phyloP scores from a whole-genome alignment of 2,113 vertebrate genomes.

The Nerophis ophidion region DNA sequence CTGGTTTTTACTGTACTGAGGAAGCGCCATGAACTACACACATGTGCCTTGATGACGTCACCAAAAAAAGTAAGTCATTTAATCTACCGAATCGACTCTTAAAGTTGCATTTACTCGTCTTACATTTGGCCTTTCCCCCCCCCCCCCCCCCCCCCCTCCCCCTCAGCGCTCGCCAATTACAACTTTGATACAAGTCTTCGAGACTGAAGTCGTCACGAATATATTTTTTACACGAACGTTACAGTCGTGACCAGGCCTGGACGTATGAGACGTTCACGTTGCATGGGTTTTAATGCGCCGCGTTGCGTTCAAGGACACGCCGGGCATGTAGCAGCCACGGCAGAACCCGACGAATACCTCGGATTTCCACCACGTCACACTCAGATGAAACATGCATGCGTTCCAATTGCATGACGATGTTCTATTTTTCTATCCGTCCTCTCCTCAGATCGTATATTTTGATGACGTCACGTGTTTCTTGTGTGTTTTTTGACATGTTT shows the following conservation, averaged over 20 bases:
- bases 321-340: conserved; percentile 68
- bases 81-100: conserved; percentile 15
- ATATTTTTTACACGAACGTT: too few relatives aligned
- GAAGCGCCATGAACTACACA: conserved; percentile 1
- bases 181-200: conserved; percentile 6
- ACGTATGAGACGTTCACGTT: conserved; percentile 42
- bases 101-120: not conserved
- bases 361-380: conserved; percentile 44
- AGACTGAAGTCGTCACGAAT: too few relatives aligned
- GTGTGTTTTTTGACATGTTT: conserved; percentile 16
- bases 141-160: too few relatives aligned
- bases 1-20: too few relatives aligned
- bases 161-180: conserved; percentile 27
- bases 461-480: conserved; percentile 48
- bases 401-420: conserved; percentile 65
- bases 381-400: conserved; percentile 51
- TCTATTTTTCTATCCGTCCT: conserved; percentile 64
- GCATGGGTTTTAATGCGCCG: conserved; percentile 61
- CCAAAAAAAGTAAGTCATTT: conserved; percentile 24
- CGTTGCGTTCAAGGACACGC: conserved; percentile 58
- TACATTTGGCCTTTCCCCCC: conserved; percentile 11
- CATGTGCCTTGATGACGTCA: conserved; percentile 64
- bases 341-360: conserved; percentile 67
- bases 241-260: conserved; percentile 57
- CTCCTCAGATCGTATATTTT: conserved; percentile 39